Base-by-base conservation (phyloP, 2,113 vertebrate genomes). In the Columba janthina region DNA sequence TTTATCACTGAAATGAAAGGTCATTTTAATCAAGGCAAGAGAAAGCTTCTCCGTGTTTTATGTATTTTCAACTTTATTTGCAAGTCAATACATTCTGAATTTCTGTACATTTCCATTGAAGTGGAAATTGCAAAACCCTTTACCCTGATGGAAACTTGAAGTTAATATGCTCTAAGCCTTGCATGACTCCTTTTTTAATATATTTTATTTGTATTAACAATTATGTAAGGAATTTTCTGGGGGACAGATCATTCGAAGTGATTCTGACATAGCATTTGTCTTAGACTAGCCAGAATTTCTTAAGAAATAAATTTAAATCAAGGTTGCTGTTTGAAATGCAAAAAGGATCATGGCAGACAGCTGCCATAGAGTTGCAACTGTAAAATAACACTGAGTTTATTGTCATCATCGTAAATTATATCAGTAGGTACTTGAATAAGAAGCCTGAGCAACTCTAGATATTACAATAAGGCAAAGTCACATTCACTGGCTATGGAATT, bases 81-180 rank as follows among this genome's bases (percentile, higher is more conserved):
- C 90, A 97, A 96, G 78, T 96, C 91, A 96, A 94, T 91, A 76
- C 10, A 24, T 89, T 97, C 69, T 80, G 56, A 94, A 89, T 85
- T 88, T 77, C 85, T 8, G 8, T 62, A 79, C 84, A 54, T 70
- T 94, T 83, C 82, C 88, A 91, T 90, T 91, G 80, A 91, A 93
- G 82, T 94, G 75, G 71, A 96, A 96, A 96, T 85, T 90, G 82
- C 58, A 91, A 85, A 96, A 66, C 34, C 60, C 46, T 94, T 95
- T 93, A 93, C 48, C 82, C 64, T 80, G 67, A 89, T 80, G 24
- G 78, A 93, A 95, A 73, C 73, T 58, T 79, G 62, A 79, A 85
- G 58, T 51, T 87, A 88, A 87, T 86, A 86, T 12, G 24, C 29
- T 67, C 38, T 75, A 83, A 92, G 76, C 83, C 56, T 89, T 69